These are phyloP conservation scores for Orthosia gracilis DNA, from an alignment of 2,888 invertebrate genomes.

Conservation along the genomic window DNA sequence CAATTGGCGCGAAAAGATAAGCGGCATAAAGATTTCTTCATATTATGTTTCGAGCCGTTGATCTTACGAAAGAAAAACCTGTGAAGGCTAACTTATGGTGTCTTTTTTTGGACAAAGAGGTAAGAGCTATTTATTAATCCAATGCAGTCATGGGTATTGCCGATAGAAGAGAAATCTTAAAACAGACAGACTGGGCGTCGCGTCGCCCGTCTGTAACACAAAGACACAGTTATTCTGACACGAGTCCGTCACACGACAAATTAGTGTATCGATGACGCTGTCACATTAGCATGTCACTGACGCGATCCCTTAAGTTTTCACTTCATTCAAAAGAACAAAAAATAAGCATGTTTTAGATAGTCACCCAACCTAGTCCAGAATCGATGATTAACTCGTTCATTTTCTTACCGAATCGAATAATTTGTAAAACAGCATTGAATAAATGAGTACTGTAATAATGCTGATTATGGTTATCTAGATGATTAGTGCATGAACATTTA, in stretches of 20 bases:
- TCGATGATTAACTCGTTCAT: not conserved
- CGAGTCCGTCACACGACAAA: too few species aligned
- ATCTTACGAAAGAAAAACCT: not conserved
- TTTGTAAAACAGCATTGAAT: conserved; percentile 8
- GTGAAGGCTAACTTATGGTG: not conserved
- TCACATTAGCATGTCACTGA: too few species aligned
- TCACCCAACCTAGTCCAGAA: too few species aligned
- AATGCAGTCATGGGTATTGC: too few species aligned
- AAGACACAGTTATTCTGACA: too few species aligned
- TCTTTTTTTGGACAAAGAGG: not conserved
- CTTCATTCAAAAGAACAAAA: not conserved
- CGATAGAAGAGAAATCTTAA: too few species aligned
- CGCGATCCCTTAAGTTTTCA: too few species aligned
- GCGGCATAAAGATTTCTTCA: not conserved
- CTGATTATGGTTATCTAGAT: conserved; percentile 44
- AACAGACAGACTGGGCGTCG: too few species aligned
- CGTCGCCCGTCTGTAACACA: too few species aligned
- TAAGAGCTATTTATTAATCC: not conserved
- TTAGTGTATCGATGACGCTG: too few species aligned
- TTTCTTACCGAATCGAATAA: not conserved
- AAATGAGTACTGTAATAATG: conserved; percentile 10
- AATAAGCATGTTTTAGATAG: not conserved
- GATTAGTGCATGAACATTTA: conserved; percentile 36
- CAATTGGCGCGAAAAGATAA: conserved; percentile 37
- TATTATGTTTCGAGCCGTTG: not conserved